Evolutionary conservation across 2,888 invertebrate species (phyloP), one percentile per base, ranked within the genome.

Genomic region (Melieria omissa): DNA sequence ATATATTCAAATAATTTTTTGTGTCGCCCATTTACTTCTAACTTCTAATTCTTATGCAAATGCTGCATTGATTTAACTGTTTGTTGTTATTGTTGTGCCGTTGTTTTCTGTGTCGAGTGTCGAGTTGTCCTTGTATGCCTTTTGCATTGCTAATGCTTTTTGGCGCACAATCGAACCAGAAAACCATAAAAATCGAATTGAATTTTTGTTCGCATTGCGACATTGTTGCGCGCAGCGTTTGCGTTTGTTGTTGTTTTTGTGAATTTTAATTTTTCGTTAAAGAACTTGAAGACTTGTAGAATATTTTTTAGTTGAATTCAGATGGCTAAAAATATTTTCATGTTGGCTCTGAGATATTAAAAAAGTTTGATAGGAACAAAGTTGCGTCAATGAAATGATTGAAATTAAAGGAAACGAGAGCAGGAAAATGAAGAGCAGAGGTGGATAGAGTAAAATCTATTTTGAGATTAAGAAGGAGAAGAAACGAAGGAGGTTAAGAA

Each of bases 21-120:
- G 4, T 14, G 4, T 42, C 4, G 12, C 8, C 42, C 29, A 29
- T 29, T 29, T 29, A 29, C 29, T 29, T 14, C 16, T 46, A n/a
- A 60, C 8, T 58, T 66, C n/a, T 57, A 66, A 58, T 58, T 60
- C 12, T 60, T 60, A 67, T 66, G 57, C 66, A 42, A 66, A 66
- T 66, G 8, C 8, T 47, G 6, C 5, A 5, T n/a, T 46, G 7
- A 57, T 1, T 29, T 29, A 29, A 29, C 29, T 29, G 29, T 29
- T 29, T 29, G 29, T 29, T 29, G 29, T 29, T 29, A 3, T 29
- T 29, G 29, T 29, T 29, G 29, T 29, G 29, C 29, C 29, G 29
- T 29, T 29, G 29, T 29, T 29, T 29, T 29, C 29, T 29, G 29
- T 29, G 29, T 29, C 29, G 29, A 29, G 29, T 29, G 29, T 29